These are phyloP conservation scores for Micrasema longulum DNA, from an alignment of 1,140 invertebrate genomes.

Conservation along the genomic window DNA sequence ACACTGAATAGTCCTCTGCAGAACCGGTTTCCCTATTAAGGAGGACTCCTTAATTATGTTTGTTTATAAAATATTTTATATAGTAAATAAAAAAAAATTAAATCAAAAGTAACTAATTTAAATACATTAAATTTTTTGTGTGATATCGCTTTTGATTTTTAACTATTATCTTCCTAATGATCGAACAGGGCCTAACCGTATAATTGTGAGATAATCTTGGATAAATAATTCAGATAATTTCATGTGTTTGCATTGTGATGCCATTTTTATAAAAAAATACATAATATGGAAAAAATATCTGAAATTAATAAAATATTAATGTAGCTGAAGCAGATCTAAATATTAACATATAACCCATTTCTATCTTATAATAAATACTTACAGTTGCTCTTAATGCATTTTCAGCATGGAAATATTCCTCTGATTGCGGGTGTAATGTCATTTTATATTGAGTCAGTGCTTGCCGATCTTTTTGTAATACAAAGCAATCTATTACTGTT, in stretches of 20 bases:
- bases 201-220: too few relatives aligned
- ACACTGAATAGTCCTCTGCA: too few relatives aligned
- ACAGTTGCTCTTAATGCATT: constrained; percentile 64
- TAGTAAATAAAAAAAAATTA: too few relatives aligned
- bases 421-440: constrained; percentile 64
- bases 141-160: too few relatives aligned
- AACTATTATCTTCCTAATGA: too few relatives aligned
- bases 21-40: too few relatives aligned
- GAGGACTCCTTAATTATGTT: too few relatives aligned
- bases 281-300: background rate
- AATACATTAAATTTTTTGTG: too few relatives aligned
- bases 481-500: constrained; percentile 66
- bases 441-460: constrained; percentile 66
- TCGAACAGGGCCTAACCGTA: too few relatives aligned
- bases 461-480: constrained; percentile 65
- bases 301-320: background rate
- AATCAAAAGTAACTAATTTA: too few relatives aligned
- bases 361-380: constrained; percentile 45
- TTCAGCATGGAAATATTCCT: constrained; percentile 68
- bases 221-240: too few relatives aligned
- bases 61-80: too few relatives aligned
- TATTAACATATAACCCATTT: background rate
- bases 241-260: background rate
- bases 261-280: background rate
- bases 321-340: background rate